Percentiles rank a stretch among this genome's conserved stretches.
Conservation (phyloP, 2,797 vertebrate genomes). For the Valencia hispanica region DNA sequence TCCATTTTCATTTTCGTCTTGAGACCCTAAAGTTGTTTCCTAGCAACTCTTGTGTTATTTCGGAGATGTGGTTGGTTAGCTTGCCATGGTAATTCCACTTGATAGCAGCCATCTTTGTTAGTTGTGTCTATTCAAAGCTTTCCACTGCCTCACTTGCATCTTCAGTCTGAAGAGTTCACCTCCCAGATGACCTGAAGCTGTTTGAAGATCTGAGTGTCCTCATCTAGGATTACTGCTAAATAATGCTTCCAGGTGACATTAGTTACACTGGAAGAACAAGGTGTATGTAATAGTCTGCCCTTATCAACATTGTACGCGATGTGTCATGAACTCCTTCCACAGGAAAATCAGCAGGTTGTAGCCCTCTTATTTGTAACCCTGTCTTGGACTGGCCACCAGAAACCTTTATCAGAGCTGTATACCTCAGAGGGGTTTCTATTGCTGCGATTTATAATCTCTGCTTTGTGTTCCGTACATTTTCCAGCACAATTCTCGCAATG, state of each 20-base stretch:
- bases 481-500: not conserved
- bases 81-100: not conserved
- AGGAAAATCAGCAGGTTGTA: not conserved
- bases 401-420: not conserved
- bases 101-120: not conserved
- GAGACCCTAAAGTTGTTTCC: not conserved
- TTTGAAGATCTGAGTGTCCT: not conserved
- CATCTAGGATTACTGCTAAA: not conserved
- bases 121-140: not conserved
- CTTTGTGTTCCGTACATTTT: not conserved
- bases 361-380: not conserved
- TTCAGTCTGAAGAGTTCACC: not conserved
- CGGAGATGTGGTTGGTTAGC: not conserved
- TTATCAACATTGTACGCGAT: not conserved
- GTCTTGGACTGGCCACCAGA: not conserved
- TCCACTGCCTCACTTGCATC: not conserved
- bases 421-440: not conserved
- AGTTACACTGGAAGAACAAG: not conserved
- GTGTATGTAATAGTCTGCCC: not conserved
- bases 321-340: not conserved
- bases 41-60: not conserved
- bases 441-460: not conserved
- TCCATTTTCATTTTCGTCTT: no score
- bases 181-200: not conserved
- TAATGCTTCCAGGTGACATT: not conserved